Evolutionary conservation across 1,140 invertebrate species (phyloP), one percentile per base, ranked within the genome.

Genomic region (Colletes latitarsis): DNA sequence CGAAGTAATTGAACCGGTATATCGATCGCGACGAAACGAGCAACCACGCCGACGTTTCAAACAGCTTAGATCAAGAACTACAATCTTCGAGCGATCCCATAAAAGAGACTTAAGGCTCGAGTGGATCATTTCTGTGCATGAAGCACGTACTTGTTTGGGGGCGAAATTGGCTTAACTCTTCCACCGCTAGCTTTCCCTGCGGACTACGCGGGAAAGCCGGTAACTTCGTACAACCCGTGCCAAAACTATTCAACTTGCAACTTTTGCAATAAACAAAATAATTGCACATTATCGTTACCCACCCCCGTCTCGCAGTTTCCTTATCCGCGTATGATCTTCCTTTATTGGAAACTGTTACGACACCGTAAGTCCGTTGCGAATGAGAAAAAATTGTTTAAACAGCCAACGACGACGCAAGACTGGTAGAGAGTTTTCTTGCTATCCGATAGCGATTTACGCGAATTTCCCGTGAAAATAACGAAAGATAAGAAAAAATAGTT

Each of bases 111-210:
- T 77, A 84, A 73, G 75, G 73, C 78, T 74, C 83, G 78, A 85
- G 84, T 85, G 83, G 84, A 85, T 85, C 84, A 85, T 85, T 82
- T 71, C 60, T 53, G 72, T 68, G 73, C 73, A 77, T 63, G 64
- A 77, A 81, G 83, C 73, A 82, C 70, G 74, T 85, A 82, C 79
- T 85, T 74, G 78, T 80, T 85, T 82, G 69, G 41, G 53, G 73
- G 78, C 73, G 72, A 85, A 85, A 85, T 85, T 85, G 84, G 78
- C 84, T 85, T 85, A 84, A 82, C 82, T 85, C 83, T 69, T 84
- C 82, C 77, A 49, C 19, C 64, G 67, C 66, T 72, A 73, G 64
- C 79, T 84, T 46, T 85, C 66, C 57, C n/a, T 49, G 21, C 64
- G 17, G 49, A 46, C 74, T 72, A 69, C 70, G 57, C 49, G 49